Evolutionary conservation across 2,113 vertebrate genomes (phyloP).

Genomic region (Girardinichthys multiradiatus): DNA sequence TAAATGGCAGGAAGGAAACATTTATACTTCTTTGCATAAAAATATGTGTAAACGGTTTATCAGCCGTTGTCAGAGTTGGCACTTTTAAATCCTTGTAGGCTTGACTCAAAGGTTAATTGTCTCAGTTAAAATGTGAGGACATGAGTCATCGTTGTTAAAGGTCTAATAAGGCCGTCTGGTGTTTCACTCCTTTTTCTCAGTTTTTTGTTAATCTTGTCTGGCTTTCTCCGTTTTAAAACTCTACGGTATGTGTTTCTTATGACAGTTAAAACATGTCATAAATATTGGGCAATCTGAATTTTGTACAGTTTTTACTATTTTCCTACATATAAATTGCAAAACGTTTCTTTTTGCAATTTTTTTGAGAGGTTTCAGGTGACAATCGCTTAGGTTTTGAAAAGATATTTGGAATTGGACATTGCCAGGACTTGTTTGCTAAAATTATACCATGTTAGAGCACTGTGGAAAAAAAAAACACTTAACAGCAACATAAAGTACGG

Average conservation of each 20-base stretch:
- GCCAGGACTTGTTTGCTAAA: too few species aligned
- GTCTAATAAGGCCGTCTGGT: background rate
- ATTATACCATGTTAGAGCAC: too few species aligned
- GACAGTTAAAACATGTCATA: background rate
- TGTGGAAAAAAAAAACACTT: too few species aligned
- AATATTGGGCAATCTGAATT: background rate
- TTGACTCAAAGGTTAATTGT: slow-evolving; percentile 11
- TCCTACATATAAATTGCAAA: background rate
- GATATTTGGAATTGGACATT: too few species aligned
- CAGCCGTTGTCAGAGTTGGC: background rate
- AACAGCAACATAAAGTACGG: too few species aligned
- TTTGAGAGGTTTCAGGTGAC: too few species aligned
- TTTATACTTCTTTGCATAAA: background rate
- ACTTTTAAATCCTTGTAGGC: background rate
- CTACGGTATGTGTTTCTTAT: background rate
- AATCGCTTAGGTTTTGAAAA: too few species aligned
- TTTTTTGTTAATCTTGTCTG: background rate
- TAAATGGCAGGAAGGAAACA: background rate
- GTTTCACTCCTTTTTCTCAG: background rate
- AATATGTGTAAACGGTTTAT: background rate
- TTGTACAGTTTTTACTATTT: background rate
- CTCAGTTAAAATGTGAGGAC: slow-evolving; percentile 5
- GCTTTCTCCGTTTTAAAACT: background rate
- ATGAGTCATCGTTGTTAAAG: background rate
- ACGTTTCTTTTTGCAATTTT: too few species aligned